Percentiles rank a stretch among this genome's conserved stretches.
phyloP scores from a whole-genome alignment of 2,113 vertebrate species.

The Phrynosoma platyrhinos region DNA sequence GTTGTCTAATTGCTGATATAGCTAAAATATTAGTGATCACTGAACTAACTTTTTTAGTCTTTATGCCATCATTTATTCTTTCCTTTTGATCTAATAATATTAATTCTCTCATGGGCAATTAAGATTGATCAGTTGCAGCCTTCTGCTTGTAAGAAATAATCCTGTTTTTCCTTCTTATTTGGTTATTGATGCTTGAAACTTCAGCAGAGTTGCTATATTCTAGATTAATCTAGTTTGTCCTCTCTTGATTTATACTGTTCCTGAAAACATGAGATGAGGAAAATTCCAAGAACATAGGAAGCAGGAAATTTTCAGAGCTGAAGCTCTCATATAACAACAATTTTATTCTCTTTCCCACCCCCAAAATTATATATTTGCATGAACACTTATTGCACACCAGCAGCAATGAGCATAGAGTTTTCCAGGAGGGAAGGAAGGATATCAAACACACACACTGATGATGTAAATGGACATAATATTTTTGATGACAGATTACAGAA shows the following conservation, averaged over 20 bases:
- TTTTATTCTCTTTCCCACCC: no score
- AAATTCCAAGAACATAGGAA: neutral
- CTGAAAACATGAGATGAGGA: neutral
- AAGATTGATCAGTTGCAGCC: neutral
- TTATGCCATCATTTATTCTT: no score
- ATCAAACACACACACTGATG: no score
- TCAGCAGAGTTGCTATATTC: neutral
- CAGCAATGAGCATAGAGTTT: no score
- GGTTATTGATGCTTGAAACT: neutral
- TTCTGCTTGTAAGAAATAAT: neutral
- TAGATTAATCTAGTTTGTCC: neutral
- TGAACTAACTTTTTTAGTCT: neutral
- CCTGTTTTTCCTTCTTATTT: neutral
- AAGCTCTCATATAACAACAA: no score
- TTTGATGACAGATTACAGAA: no score
- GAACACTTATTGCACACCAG: no score
- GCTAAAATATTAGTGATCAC: neutral
- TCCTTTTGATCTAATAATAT: neutral
- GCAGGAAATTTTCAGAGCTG: no score
- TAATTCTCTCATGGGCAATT: neutral
- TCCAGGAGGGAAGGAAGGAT: no score
- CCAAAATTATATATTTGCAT: neutral
- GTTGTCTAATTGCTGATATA: neutral
- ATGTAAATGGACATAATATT: no score
- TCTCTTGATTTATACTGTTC: neutral